Conservation (phyloP, 2,888 invertebrate species). For the Eretmocerus hayati region DNA sequence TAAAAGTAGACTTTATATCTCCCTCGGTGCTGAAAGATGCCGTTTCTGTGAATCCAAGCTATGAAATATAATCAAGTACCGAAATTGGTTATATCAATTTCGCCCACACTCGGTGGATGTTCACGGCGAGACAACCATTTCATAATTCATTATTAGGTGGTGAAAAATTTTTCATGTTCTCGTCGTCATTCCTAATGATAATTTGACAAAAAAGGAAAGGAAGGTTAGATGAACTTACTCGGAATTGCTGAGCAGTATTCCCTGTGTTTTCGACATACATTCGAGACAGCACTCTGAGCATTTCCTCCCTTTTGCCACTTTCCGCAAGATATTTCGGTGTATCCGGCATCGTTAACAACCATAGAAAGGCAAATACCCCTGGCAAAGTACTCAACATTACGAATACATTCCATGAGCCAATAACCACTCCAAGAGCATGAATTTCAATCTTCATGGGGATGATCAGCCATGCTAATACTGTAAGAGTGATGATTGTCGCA, state of each 20-base stretch:
- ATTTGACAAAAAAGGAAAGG: no score
- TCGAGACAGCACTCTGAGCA: slow-evolving; percentile 58
- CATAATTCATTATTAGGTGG: no score
- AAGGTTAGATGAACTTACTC: no score
- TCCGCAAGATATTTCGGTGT: slow-evolving; percentile 76
- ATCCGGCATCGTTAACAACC: slow-evolving; percentile 67
- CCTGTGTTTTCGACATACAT: slow-evolving; percentile 68
- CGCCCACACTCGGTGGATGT: no score
- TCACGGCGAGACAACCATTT: no score
- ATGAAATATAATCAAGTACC: no score
- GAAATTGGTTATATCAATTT: no score
- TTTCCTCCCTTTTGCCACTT: slow-evolving; percentile 65
- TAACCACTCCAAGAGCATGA: slow-evolving; percentile 52
- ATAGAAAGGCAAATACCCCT: slow-evolving; percentile 57
- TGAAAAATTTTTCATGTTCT: no score
- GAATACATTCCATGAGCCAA: slow-evolving; percentile 74
- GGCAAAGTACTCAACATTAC: slow-evolving; percentile 67
- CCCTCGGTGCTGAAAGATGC: no score
- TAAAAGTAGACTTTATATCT: no score
- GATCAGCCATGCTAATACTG: slow-evolving; percentile 69
- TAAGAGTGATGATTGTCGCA: not conserved
- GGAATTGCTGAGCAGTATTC: slow-evolving; percentile 32
- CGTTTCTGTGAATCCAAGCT: no score
- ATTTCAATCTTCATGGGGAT: slow-evolving; percentile 62
- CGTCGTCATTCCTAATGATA: no score